Base-by-base conservation (phyloP, 2,797 vertebrate genomes). In the Poeciliopsis gracilis region DNA sequence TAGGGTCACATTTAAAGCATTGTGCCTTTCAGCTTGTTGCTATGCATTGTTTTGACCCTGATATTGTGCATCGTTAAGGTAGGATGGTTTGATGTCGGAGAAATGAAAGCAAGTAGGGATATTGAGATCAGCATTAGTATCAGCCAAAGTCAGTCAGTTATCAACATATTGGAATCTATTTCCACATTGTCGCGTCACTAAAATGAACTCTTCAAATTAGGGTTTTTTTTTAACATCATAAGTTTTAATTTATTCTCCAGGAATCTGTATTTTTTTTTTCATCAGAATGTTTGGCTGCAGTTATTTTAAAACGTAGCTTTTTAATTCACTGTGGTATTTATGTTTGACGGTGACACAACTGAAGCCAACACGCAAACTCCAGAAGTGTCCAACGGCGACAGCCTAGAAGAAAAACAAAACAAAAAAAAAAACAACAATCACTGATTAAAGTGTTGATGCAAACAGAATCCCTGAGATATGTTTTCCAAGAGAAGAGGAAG, bases 381-480 rank as follows among this genome's bases (percentile, higher is more conserved):
- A 70, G n/a, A 23, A 67, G n/a, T n/a, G 16, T 69, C 9, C 6
- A 70, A 55, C 36, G n/a, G 23, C 25, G 5, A 51, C 72, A 69
- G 73, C 38, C 47, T 1, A 10, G 12, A 51, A 41, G 76, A 6
- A 72, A 53, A n/a, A 25, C 3, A 25, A 10, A 51, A 33, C 3
- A 12, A 57, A 55, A 15, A 57, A 57, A 55, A 15, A 55, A 55
- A n/a, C n/a, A n/a, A 57, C 53, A n/a, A 30, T 16, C 43, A 59
- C 55, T 33, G 10, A 71, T 23, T 25, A 59, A 7, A 72, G 75
- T 0, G 59, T 77, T 46, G 59, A 86, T 83, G 47, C 36, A 82
- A 75, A 86, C 82, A 84, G 71, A 90, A 92, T 95, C 93, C 94
- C 94, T 95, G 94, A 95, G 93, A 88, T 90, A 41, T 1, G 73